Conservation (phyloP, 2,113 vertebrate species). For the Crotalus tigris region DNA sequence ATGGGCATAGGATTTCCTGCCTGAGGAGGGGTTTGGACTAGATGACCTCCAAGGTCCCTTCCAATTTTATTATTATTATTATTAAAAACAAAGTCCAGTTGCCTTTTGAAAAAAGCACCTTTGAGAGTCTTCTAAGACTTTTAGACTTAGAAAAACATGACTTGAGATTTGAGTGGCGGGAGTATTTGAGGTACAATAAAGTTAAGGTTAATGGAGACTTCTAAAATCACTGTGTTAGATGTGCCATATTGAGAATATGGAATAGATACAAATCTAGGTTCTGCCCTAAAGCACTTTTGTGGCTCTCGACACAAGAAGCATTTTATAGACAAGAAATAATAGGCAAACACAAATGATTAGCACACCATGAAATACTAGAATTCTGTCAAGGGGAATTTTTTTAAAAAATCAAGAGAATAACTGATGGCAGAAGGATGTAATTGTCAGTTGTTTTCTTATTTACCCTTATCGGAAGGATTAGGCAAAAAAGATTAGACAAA, state of each 20-base stretch:
- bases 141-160: background rate
- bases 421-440: background rate
- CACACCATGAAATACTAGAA: background rate
- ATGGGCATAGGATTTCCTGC: too few relatives aligned
- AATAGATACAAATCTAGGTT: background rate
- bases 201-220: background rate
- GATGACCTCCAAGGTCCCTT: too few relatives aligned
- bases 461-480: background rate
- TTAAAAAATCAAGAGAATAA: background rate
- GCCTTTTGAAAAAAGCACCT: too few relatives aligned
- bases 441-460: background rate
- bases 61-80: too few relatives aligned
- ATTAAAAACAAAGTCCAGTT: too few relatives aligned
- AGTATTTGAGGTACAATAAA: background rate
- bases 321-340: background rate
- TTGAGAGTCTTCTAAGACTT: background rate
- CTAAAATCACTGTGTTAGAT: background rate
- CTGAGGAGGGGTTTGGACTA: too few relatives aligned
- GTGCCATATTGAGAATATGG: background rate
- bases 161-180: background rate
- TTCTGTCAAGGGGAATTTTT: background rate
- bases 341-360: background rate
- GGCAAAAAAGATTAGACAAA: background rate
- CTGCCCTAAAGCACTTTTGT: background rate
- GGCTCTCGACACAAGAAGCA: background rate